Evolutionary conservation across 2,797 vertebrate species (phyloP).

Genomic region (Rhinophrynus dorsalis): DNA sequence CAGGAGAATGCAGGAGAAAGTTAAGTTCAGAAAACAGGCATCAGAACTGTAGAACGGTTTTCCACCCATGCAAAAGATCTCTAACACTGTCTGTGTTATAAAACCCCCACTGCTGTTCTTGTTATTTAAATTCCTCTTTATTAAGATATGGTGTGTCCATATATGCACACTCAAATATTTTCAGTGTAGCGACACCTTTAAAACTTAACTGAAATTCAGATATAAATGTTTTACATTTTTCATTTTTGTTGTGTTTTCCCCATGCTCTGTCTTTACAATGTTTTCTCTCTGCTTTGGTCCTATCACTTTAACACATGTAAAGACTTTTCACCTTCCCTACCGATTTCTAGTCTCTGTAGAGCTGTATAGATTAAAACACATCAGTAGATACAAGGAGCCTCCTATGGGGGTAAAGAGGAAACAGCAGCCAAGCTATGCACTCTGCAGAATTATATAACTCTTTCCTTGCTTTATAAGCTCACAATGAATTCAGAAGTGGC

Average conservation of each 20-base stretch:
- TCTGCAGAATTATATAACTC: slow-evolving; percentile 4
- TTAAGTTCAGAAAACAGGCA: too few species aligned
- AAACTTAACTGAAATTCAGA: too few species aligned
- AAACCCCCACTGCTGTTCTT: too few species aligned
- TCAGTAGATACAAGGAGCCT: slow-evolving; percentile 35
- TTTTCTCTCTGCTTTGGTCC: slow-evolving; percentile 1
- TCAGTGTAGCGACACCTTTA: too few species aligned
- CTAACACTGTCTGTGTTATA: too few species aligned
- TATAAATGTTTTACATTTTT: background rate
- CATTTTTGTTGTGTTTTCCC: background rate
- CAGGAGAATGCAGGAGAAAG: too few species aligned
- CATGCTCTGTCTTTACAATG: background rate
- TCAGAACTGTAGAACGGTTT: too few species aligned
- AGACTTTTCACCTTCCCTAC: slow-evolving; percentile 16
- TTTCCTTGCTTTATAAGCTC: background rate
- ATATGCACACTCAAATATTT: too few species aligned
- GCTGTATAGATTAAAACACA: slow-evolving; percentile 27
- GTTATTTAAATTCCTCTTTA: too few species aligned
- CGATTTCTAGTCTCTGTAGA: slow-evolving; percentile 23
- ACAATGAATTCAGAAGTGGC: background rate
- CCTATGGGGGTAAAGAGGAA: slow-evolving; percentile 34
- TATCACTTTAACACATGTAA: background rate
- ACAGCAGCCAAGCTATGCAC: slow-evolving; percentile 3
- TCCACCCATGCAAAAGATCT: too few species aligned
- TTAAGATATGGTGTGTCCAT: too few species aligned